Evolutionary conservation across 2,888 invertebrate genomes (phyloP).

Genomic region (Ochlodes sylvanus): DNA sequence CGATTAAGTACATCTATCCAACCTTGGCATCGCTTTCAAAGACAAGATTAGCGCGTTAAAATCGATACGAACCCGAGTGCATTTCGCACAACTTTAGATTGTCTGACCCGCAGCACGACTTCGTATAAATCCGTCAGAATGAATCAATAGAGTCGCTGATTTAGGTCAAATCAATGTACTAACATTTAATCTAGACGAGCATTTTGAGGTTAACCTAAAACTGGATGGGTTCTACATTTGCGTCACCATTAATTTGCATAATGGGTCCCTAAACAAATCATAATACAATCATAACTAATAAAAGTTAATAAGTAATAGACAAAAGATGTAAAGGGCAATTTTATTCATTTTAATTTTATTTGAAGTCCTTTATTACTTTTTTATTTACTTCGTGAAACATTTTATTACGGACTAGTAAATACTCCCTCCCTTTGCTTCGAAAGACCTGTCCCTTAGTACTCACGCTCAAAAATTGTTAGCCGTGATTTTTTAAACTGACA

Average conservation of each 20-base stretch:
- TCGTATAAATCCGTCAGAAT: constrained; percentile 30
- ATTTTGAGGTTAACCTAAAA: neutral
- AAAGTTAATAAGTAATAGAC: too few species aligned
- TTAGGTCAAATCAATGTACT: constrained; percentile 14
- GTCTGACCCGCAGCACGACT: constrained; percentile 20
- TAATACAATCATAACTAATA: too few species aligned
- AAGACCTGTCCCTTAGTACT: too few species aligned
- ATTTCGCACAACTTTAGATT: constrained; percentile 15
- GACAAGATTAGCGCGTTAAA: constrained; percentile 28
- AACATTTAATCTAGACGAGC: constrained; percentile 10
- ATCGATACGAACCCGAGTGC: constrained; percentile 27
- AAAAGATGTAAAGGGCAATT: too few species aligned
- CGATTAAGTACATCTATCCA: constrained; percentile 22
- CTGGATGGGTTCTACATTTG: neutral
- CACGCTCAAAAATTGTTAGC: too few species aligned
- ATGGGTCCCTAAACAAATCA: too few species aligned
- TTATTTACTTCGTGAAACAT: too few species aligned
- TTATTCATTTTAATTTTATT: too few species aligned
- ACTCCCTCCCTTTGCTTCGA: too few species aligned
- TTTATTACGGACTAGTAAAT: too few species aligned
- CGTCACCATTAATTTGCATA: neutral
- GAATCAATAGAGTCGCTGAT: constrained; percentile 24
- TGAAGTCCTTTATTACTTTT: too few species aligned
- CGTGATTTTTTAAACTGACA: too few species aligned
- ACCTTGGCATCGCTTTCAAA: constrained; percentile 33